Conservation (phyloP, 2,797 vertebrate genomes). For the Anomalospiza imberbis region DNA sequence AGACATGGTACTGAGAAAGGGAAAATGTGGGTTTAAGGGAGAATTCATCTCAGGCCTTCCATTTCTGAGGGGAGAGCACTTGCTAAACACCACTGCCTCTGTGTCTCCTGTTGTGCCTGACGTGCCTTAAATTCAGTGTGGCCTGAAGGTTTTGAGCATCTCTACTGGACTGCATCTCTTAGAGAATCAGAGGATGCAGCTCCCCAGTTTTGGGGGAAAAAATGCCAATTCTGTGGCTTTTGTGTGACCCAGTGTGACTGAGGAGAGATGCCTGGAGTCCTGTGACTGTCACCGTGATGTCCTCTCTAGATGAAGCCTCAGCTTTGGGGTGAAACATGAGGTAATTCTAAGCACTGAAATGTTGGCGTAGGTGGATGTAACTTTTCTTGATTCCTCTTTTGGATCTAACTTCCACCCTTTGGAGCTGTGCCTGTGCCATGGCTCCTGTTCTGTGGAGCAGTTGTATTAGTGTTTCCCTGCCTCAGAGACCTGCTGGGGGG, state of each 20-base stretch:
- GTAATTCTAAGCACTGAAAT: background rate
- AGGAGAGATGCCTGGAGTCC: background rate
- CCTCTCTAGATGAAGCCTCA: background rate
- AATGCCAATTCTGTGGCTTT: background rate
- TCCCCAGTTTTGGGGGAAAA: background rate
- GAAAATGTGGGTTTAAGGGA: background rate
- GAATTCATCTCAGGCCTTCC: background rate
- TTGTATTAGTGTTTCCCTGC: background rate
- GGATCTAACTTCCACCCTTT: background rate
- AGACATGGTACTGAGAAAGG: background rate
- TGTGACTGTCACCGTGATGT: accelerated
- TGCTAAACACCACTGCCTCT: background rate
- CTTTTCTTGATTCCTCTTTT: background rate
- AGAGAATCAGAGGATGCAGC: background rate
- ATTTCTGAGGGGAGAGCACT: background rate
- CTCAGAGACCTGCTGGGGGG: background rate
- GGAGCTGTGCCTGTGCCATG: background rate
- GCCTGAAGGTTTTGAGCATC: background rate
- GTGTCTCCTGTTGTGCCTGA: background rate
- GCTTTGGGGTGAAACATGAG: background rate
- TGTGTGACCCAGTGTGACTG: background rate
- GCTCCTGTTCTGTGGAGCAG: background rate
- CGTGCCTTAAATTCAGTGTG: background rate
- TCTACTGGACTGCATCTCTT: background rate
- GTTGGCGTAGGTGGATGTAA: background rate